Conservation (phyloP, 2,113 vertebrate species). For the Agapornis roseicollis region DNA sequence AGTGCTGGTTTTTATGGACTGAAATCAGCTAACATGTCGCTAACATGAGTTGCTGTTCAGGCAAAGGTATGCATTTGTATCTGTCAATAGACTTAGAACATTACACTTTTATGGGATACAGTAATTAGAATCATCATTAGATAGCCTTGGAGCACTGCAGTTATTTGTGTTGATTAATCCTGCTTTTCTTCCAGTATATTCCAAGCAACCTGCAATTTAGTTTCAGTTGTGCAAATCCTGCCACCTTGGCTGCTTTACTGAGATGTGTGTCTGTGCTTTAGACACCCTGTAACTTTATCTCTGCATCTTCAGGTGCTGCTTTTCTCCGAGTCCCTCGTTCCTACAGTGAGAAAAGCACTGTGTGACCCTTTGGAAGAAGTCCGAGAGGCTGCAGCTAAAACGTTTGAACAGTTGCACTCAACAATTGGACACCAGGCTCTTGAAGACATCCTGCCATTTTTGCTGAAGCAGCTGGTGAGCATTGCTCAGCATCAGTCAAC, state of each 20-base stretch:
- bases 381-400: constrained; percentile 94
- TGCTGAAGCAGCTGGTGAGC: constrained; percentile 93
- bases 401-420: constrained; percentile 97
- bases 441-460: constrained; percentile 92
- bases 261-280: background rate
- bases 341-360: constrained; percentile 93
- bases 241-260: background rate
- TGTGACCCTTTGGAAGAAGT: constrained; percentile 97
- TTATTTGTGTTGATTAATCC: background rate
- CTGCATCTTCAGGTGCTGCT: constrained; percentile 83
- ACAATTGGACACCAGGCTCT: constrained; percentile 96
- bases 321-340: constrained; percentile 95
- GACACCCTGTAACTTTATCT: background rate
- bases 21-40: background rate
- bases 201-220: background rate
- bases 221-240: background rate
- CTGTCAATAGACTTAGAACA: background rate
- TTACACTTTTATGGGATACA: background rate
- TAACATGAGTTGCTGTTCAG: background rate
- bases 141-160: background rate
- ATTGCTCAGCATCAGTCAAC: background rate
- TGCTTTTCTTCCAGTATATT: background rate
- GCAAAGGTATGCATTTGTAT: background rate
- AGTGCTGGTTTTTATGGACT: background rate
- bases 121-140: background rate